phyloP scores from a whole-genome alignment of 2,113 vertebrate species.

The Polypterus senegalus region DNA sequence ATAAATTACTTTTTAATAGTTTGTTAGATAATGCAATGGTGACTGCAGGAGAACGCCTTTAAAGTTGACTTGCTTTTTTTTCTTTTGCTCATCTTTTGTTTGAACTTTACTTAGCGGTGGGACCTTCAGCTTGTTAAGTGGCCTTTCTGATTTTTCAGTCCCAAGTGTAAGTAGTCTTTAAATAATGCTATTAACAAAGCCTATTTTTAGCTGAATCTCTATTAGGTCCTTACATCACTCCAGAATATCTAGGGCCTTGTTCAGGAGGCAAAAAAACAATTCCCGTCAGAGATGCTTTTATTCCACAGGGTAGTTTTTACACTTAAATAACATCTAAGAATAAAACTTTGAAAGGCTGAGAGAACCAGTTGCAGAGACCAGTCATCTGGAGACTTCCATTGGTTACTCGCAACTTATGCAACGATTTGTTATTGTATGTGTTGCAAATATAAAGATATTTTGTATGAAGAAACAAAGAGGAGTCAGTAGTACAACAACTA shows the following conservation, averaged over 20 bases:
- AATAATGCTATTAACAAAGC: not conserved
- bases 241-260: not conserved
- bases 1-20: slow-evolving; percentile 9
- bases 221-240: slow-evolving; percentile 7
- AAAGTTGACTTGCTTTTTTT: not conserved
- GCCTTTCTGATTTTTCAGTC: not conserved
- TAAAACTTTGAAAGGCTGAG: no score
- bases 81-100: not conserved
- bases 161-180: not conserved
- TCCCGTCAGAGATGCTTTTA: not conserved
- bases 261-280: slow-evolving; percentile 1
- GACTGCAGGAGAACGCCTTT: not conserved
- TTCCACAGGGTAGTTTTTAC: no score
- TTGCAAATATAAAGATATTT: no score
- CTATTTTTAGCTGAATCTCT: slow-evolving; percentile 1
- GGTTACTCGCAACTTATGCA: no score
- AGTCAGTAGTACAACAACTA: no score
- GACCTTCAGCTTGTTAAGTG: not conserved
- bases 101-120: not conserved
- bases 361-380: no score
- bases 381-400: no score
- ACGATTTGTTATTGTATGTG: no score
- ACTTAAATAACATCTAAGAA: no score
- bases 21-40: slow-evolving; percentile 6
- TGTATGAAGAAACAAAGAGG: no score